Evolutionary conservation across 1,140 invertebrate genomes (phyloP), one percentile per base, ranked within the genome.

Genomic region (Apis dorsata): DNA sequence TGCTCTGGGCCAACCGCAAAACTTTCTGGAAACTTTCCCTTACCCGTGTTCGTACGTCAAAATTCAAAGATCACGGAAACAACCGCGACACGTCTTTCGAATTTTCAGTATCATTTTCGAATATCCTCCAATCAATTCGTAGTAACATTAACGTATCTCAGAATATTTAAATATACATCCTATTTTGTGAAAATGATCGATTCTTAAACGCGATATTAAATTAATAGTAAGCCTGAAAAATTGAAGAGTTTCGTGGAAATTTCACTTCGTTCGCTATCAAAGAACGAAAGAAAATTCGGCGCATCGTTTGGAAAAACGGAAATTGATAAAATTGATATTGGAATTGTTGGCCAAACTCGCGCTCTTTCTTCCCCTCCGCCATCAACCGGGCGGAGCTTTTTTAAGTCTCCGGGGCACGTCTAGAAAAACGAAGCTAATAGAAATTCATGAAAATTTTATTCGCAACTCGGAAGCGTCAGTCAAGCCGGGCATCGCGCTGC

Each of bases 361-460:
- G 13, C 24, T 15, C 34, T 55, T 55, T 53, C 74, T 65, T n/a
- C 69, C 69, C 63, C 60, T 55, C 57, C 57, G 53, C 51, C 44
- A 72, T 77, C 86, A 53, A 34, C 73, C 59, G 72, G 63, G 21
- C 53, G 55, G 59, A 83, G 76, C 86, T 89, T 83, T 86, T 85
- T 87, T 86, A 83, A 87, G 88, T 87, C 88, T 89, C 78, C 85
- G 85, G 88, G 82, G 87, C 89, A 91, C 90, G 88, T 91, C 85
- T 80, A 89, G 91, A 92, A 92, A 93, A 92, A 91, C 91, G 90
- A 73, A 89, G 89, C 87, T 94, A 94, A 94, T 94, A 93, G 93
- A 94, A 93, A 92, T 93, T 94, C 92, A 94, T 94, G 93, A 94
- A 94, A 94, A 93, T 93, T 94, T 94, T 94, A 94, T 94, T 93